Conservation (phyloP, 2,888 invertebrate species). For the Craniophora ligustri region DNA sequence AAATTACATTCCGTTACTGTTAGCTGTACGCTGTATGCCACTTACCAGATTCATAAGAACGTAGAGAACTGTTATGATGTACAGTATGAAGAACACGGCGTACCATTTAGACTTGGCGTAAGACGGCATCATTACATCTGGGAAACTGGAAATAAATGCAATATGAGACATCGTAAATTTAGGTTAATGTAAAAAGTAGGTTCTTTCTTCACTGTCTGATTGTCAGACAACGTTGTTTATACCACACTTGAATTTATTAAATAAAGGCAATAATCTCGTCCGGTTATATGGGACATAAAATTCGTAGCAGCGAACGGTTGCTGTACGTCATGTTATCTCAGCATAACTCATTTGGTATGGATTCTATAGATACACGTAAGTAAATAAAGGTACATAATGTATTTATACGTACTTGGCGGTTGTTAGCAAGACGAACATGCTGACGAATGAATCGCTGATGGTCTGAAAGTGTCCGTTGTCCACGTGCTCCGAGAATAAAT, state of each 20-base stretch:
- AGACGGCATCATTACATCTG: conserved; percentile 97
- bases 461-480: conserved; percentile 93
- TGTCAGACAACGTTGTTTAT: too few relatives aligned
- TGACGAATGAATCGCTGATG: conserved; percentile 94
- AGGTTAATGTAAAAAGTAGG: too few relatives aligned
- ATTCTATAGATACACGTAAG: too few relatives aligned
- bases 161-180: too few relatives aligned
- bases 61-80: conserved; percentile 94
- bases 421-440: conserved; percentile 96
- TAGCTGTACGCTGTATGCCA: conserved; percentile 23
- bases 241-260: too few relatives aligned
- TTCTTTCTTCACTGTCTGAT: too few relatives aligned
- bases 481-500: conserved; percentile 92
- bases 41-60: conserved; percentile 96
- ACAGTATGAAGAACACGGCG: conserved; percentile 95
- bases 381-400: too few relatives aligned
- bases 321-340: too few relatives aligned
- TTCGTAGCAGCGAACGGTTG: too few relatives aligned
- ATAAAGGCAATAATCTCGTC: too few relatives aligned
- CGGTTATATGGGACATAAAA: too few relatives aligned
- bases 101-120: conserved; percentile 94
- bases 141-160: conserved; percentile 90
- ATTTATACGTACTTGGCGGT: conserved; percentile 95
- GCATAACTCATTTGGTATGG: too few relatives aligned
- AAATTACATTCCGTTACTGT: neutral